Evolutionary conservation across 1,140 invertebrate species (phyloP).

Genomic region (Gryllus bimaculatus): DNA sequence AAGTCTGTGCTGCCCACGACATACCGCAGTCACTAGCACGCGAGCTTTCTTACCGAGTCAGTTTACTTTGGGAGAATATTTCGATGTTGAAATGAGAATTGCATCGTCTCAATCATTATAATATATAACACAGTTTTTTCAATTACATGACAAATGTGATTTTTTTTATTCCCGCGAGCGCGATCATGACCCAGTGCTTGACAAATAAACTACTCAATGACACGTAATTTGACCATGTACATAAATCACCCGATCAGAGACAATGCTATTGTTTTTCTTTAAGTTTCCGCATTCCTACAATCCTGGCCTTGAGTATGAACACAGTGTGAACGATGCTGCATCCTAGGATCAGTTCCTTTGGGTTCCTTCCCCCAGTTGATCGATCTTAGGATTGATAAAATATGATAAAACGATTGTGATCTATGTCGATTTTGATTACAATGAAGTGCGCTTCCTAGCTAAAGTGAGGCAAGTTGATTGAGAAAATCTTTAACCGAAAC

Average conservation of each 20-base stretch:
- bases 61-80: neutral
- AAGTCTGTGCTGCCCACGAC: neutral
- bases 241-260: neutral
- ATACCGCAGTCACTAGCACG: neutral
- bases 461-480: too few species aligned
- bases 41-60: neutral
- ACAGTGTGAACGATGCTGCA: too few species aligned
- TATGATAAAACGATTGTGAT: too few species aligned
- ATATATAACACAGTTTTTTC: neutral
- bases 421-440: too few species aligned
- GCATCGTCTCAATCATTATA: neutral
- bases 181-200: neutral
- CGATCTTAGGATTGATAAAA: too few species aligned
- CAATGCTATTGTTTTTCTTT: neutral
- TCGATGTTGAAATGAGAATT: neutral
- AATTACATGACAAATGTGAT: neutral
- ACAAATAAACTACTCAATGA: neutral
- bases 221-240: constrained; percentile 4
- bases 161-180: neutral
- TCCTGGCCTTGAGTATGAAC: too few species aligned
- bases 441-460: too few species aligned
- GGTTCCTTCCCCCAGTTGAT: too few species aligned
- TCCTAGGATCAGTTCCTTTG: too few species aligned
- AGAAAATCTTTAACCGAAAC: too few species aligned
- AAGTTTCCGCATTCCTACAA: too few species aligned